A percentile compares a stretch with the other conserved stretches of the same genome.
Evolutionary conservation across 2,113 vertebrate species (phyloP).

Genomic region (Campylomormyrus numenius): DNA sequence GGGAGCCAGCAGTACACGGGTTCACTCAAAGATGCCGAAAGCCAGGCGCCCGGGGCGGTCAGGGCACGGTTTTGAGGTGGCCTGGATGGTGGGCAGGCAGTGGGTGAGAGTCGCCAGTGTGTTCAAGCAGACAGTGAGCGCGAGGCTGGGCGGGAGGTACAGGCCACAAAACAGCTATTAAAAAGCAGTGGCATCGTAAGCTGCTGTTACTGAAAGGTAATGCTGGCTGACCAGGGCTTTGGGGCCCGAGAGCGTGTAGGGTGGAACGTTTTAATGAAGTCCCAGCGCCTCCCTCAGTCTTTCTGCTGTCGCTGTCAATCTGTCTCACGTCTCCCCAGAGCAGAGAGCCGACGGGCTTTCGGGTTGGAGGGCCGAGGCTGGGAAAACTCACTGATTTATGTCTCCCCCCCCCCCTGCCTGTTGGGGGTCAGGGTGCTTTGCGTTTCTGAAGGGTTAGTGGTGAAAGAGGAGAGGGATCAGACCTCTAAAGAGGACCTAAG

Average conservation of each 20-base stretch:
- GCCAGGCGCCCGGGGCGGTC: background rate
- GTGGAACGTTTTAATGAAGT: background rate
- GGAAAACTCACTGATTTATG: slow-evolving; percentile 64
- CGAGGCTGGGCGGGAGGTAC: background rate
- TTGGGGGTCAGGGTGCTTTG: slow-evolving; percentile 57
- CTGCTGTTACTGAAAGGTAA: background rate
- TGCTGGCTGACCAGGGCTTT: background rate
- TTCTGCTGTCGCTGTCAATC: slow-evolving; percentile 34
- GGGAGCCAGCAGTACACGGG: background rate
- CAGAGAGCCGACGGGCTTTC: slow-evolving; percentile 41
- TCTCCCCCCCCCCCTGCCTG: slow-evolving; percentile 15
- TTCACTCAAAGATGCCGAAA: background rate
- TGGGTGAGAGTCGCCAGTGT: background rate
- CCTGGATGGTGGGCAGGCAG: background rate
- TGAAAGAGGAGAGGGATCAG: slow-evolving; percentile 43
- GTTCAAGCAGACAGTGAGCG: background rate
- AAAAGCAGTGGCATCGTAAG: background rate
- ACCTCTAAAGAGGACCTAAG: background rate
- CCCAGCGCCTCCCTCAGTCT: slow-evolving; percentile 25
- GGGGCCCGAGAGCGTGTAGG: background rate
- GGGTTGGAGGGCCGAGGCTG: slow-evolving; percentile 46
- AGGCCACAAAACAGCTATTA: background rate
- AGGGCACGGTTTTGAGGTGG: background rate
- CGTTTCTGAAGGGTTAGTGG: slow-evolving; percentile 43
- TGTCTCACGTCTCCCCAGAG: slow-evolving; percentile 49